These are phyloP conservation scores for Bettongia penicillata DNA, from an alignment of 2,113 vertebrate species.

Conservation along the genomic window DNA sequence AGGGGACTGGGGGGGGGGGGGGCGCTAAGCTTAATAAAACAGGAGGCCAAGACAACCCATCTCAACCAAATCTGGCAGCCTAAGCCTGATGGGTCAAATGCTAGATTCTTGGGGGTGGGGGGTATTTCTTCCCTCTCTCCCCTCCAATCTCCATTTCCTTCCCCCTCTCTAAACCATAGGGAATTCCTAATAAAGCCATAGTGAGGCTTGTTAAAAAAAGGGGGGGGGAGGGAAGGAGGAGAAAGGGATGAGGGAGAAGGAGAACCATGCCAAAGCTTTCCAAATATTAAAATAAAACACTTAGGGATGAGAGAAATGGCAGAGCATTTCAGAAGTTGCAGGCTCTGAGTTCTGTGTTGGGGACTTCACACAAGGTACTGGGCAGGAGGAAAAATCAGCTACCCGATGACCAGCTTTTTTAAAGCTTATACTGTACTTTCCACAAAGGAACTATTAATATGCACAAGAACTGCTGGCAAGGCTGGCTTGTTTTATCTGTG, in stretches of 20 bases:
- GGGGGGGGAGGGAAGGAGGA: not conserved
- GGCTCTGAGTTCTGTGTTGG: not conserved
- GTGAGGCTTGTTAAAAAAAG: slow-evolving; percentile 5
- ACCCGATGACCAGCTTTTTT: too few relatives aligned
- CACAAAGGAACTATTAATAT: slow-evolving; percentile 21
- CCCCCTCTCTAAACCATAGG: slow-evolving; percentile 71
- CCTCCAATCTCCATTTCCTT: slow-evolving; percentile 68
- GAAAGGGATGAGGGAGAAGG: not conserved
- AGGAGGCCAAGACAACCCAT: slow-evolving; percentile 75
- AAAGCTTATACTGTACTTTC: not conserved
- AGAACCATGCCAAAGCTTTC: not conserved
- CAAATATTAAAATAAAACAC: slow-evolving; percentile 28
- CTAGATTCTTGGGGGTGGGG: slow-evolving; percentile 43
- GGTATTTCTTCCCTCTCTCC: slow-evolving; percentile 20
- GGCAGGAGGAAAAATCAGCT: not conserved
- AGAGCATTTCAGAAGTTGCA: not conserved
- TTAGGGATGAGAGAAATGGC: fast-evolving
- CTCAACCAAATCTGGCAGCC: slow-evolving; percentile 78
- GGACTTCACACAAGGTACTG: not conserved
- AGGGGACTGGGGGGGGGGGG: not conserved
- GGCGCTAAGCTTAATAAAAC: slow-evolving; percentile 84
- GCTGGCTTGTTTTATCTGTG: slow-evolving; percentile 32
- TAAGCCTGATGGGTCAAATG: slow-evolving; percentile 78
- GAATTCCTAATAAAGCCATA: slow-evolving; percentile 83
- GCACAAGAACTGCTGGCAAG: slow-evolving; percentile 9